These are phyloP conservation scores for Redunca redunca DNA, from an alignment of 2,113 vertebrate genomes.

Conservation along the genomic window DNA sequence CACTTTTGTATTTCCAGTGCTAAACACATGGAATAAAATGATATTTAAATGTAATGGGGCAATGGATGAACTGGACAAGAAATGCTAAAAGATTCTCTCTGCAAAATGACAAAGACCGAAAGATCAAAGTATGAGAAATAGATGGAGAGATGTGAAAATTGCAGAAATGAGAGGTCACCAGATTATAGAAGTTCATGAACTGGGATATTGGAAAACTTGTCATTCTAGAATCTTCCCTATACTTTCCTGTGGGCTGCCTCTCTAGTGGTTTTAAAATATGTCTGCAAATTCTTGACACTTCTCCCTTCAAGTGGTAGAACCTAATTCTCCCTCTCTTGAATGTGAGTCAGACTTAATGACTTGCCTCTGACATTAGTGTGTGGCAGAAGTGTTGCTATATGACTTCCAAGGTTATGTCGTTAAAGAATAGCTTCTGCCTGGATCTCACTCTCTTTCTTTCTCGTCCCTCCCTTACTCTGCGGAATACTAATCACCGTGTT, in stretches of 20 bases:
- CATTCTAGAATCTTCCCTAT: neutral
- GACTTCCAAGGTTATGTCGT: neutral
- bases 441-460: neutral
- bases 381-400: neutral
- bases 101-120: conserved; percentile 24
- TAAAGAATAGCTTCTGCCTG: neutral
- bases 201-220: neutral
- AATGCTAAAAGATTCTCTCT: neutral
- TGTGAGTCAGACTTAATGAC: neutral
- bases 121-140: neutral
- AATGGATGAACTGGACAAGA: neutral
- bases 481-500: neutral
- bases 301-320: neutral
- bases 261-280: neutral
- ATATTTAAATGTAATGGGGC: conserved; percentile 23
- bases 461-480: neutral
- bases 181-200: conserved; percentile 9
- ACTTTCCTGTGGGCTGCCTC: neutral
- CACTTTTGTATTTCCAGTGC: neutral
- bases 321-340: neutral
- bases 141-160: neutral
- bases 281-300: conserved; percentile 1
- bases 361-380: neutral
- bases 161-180: conserved; percentile 3
- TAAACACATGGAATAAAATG: neutral